Evolutionary conservation across 2,888 invertebrate genomes (phyloP).

Genomic region (Pollenia griseotomentosa): DNA sequence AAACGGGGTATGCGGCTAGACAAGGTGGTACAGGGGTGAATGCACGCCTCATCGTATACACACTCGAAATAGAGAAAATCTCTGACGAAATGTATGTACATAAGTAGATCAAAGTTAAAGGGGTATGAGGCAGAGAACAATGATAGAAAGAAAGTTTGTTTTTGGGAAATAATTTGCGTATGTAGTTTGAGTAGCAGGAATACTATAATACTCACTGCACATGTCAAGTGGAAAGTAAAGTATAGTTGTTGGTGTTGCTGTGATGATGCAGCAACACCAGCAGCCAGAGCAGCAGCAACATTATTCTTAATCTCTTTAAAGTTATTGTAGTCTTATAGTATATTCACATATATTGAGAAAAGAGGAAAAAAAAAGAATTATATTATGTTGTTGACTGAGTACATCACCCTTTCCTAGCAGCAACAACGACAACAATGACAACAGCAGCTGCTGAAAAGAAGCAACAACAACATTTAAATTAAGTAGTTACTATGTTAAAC

Average conservation of each 20-base stretch:
- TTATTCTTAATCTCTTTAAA: constrained; percentile 65
- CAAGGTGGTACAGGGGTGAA: constrained; percentile 75
- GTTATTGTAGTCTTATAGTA: constrained; percentile 25
- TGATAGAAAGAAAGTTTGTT: constrained; percentile 15
- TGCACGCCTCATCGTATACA: constrained; percentile 72
- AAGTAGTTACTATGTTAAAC: constrained; percentile 69
- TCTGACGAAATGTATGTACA: not conserved
- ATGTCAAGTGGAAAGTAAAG: constrained; percentile 74
- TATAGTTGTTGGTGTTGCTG: constrained; percentile 24
- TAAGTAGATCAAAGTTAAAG: constrained; percentile 21
- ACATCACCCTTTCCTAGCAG: constrained; percentile 63
- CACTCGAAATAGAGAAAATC: constrained; percentile 18
- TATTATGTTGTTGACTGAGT: constrained; percentile 63
- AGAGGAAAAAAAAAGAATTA: not conserved
- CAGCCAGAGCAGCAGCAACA: constrained; percentile 49
- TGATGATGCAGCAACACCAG: constrained; percentile 66
- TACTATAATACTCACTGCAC: constrained; percentile 74
- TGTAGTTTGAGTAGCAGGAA: constrained; percentile 41
- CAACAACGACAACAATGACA: constrained; percentile 32
- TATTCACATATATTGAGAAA: not conserved
- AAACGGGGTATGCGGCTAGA: constrained; percentile 72
- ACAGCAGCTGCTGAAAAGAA: not conserved
- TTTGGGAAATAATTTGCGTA: constrained; percentile 50
- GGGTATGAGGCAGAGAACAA: not conserved
- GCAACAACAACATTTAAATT: constrained; percentile 50